Evolutionary conservation across 1,140 invertebrate species (phyloP), one percentile per base, ranked within the genome.

Genomic region (Tribolium castaneum): DNA sequence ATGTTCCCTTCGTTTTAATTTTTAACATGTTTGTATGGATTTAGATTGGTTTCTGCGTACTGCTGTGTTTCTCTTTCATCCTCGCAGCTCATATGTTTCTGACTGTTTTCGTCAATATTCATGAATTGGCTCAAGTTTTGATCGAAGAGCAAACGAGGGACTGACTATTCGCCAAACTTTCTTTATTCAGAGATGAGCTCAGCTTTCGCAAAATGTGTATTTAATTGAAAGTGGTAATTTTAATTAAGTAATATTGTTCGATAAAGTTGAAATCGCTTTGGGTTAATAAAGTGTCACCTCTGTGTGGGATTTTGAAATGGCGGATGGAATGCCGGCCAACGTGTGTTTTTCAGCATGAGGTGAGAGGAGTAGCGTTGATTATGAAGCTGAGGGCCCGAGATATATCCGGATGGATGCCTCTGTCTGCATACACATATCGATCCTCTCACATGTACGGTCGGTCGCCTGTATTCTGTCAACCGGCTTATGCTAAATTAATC

Each of bases 401-500:
- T 73, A 73, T 76, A 52, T 70, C 6, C 45, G 25, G 56, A 75
- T 62, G 74, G 66, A 49, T 70, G 45, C 76, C 70, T 59, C 71
- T 70, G 52, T 56, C 52, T 70, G 75, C 76, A 54, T 73, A 25
- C 70, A 66, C 16, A 62, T 77, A 77, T 77, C 76, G 76, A 77
- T 77, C 76, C 52, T 59, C 66, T 14, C 76, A 50, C 30, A 75
- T 75, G 35, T 77, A 77, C 54, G 76, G 50, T 62, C 35, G 70
- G 70, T 39, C 76, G 66, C 76, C 76, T 73, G 70, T 73, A 73
- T 77, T 72, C 66, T 75, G 72, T 75, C 72, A 75, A 75, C 70
- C 77, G 71, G 77, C 77, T 74, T 78, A 78, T 59, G 77, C 77
- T 78, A 78, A 78, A 78, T 78, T 78, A 78, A 78, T 78, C 77